Base-by-base conservation (phyloP, 2,113 vertebrate species). In the Tyrannus savana region DNA sequence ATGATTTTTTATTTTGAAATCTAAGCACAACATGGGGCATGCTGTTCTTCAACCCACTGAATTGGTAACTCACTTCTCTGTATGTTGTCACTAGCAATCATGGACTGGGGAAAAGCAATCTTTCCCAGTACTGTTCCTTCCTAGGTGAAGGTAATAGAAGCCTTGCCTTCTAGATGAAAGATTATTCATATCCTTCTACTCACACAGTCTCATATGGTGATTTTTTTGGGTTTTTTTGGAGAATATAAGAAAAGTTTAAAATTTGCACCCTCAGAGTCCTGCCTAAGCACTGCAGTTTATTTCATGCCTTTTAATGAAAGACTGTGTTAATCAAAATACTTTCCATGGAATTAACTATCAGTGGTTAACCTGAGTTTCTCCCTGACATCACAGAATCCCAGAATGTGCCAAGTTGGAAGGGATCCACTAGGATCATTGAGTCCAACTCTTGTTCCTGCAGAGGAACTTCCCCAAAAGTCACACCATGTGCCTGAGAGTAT, bases 21-120 rank as follows among this genome's bases (percentile, higher is more conserved):
- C 75, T 75, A 75, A 90, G 80, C 83, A 60, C 52, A 52, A 59
- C 59, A 10, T 15, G 52, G 47, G 37, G 50, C 68, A 4, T 23
- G 42, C 62, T 83, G 78, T 23, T 84, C 86, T 82, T 94, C 68
- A 58, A 39, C 83, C 62, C 91, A 19, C 39, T 84, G 88, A 60
- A 52, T 81, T 86, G 84, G 68, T 90, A 82, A 71, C 78, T 79
- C 83, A 81, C 66, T 88, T 89, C 86, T 93, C 90, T 85, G 67
- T 89, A 3, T 85, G 75, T 55, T 91, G 86, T 95, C 90, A 39
- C 67, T 75, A 63, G 83, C 78, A 94, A 73, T 90, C 93, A 64
- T 9, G 10, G 87, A 18, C 39, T 50, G 69, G 46, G 47, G 30
- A 93, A 92, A 88, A 25, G 50, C 64, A 94, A 73, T 82, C 42